phyloP scores from a whole-genome alignment of 2,797 vertebrate genomes.

The Peromyscus melanophrys region DNA sequence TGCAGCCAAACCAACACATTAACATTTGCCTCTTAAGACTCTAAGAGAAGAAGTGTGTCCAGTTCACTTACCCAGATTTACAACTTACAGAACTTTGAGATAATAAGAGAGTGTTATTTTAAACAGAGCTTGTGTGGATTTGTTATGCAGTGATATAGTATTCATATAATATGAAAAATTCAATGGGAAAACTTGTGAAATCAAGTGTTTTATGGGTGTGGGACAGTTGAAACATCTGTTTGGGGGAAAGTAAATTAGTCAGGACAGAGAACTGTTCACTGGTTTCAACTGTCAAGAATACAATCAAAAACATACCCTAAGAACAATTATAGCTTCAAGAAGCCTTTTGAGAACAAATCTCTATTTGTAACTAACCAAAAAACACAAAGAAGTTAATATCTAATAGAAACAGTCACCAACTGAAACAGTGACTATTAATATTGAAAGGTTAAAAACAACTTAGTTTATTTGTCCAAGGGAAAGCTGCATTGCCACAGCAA shows the following conservation, averaged over 20 bases:
- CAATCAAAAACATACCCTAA: neutral
- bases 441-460: neutral
- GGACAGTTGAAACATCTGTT: neutral
- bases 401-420: neutral
- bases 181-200: neutral
- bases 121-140: neutral
- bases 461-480: neutral
- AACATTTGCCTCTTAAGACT: neutral
- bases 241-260: neutral
- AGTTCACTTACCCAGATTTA: neutral
- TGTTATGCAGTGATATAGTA: neutral
- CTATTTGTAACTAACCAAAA: neutral
- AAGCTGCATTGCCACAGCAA: neutral
- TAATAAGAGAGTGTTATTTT: neutral
- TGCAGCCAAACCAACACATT: accelerated
- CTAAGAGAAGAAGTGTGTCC: neutral
- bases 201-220: neutral
- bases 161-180: neutral
- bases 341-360: neutral
- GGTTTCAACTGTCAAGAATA: neutral
- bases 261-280: neutral
- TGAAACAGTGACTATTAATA: neutral
- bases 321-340: neutral
- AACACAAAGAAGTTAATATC: neutral
- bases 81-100: neutral